phyloP scores from a whole-genome alignment of 2,113 vertebrate genomes.

The Dasyornis broadbenti region DNA sequence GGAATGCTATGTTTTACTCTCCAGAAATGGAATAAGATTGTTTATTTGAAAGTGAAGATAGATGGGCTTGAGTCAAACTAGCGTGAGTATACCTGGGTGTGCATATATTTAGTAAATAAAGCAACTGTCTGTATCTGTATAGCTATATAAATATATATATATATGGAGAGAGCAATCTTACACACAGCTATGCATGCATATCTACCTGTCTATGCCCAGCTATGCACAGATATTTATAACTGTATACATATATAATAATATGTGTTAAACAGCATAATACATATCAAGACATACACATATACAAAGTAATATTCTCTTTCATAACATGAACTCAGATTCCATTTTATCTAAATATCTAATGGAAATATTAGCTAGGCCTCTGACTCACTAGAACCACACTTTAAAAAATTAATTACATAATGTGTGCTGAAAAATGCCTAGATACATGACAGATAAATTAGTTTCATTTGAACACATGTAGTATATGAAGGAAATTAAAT shows the following conservation, averaged over 20 bases:
- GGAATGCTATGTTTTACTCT: not conserved
- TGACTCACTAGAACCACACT: not conserved
- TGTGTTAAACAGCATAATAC: not conserved
- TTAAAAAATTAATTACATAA: not conserved
- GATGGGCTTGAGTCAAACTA: not conserved
- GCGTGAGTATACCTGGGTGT: not conserved
- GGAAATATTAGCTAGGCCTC: not conserved
- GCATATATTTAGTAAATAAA: not conserved
- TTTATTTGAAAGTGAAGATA: not conserved
- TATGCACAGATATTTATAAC: not conserved
- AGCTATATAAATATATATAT: not conserved
- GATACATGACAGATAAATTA: not conserved
- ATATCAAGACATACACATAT: not conserved
- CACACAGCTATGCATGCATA: not conserved
- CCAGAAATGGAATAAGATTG: not conserved
- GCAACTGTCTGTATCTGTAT: not conserved
- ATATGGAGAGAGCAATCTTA: not conserved
- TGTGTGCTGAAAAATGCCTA: conserved; percentile 6
- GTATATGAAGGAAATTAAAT: conserved; percentile 33
- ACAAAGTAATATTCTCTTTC: not conserved
- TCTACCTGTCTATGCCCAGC: not conserved
- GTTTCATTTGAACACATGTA: not conserved
- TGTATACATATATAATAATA: not conserved
- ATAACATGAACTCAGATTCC: not conserved
- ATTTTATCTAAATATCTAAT: not conserved